Evolutionary conservation across 2,888 invertebrate genomes (phyloP), one percentile per base, ranked within the genome.

Genomic region (Ornithoptera priamus): DNA sequence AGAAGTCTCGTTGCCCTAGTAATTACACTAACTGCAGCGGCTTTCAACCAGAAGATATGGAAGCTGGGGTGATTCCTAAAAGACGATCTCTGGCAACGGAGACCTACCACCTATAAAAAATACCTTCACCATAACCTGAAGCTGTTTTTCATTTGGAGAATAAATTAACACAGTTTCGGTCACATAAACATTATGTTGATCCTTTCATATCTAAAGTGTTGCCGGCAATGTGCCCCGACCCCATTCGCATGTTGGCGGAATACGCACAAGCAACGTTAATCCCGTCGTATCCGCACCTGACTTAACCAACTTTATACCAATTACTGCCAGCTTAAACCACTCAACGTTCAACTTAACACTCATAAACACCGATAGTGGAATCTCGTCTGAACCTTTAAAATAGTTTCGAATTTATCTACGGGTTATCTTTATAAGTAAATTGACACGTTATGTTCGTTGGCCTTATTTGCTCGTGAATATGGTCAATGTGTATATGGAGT

Each of bases 131-230:
- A 17, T 50, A 50, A 50, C 50, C 17, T 50, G 15, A 50, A 50
- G 50, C 50, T 15, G 17, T 17, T 20, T 61, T 61, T 67, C 24
- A 62, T 62, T 56, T 56, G 56, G n/a, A 8, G 39, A 62, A 20
- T 12, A 8, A 63, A 50, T 58, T 62, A 61, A 42, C 42, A 12
- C 39, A 65, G 56, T 65, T 69, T 30, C 17, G 60, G 22, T 61
- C 1, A 15, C 39, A 24, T 60, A 64, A 68, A 60, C 65, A 61
- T 69, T 57, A 69, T 56, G 65, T 39, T 50, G 60, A 53, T 57
- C 69, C 69, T 65, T 50, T 69, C 65, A 64, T 69, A 69, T 69
- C 69, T 65, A 65, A 65, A 69, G 56, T 61, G 65, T 56, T 20
- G 64, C 6, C 2, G 18, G 42, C 60, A 68, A 68, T 59, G 63